These are phyloP conservation scores for Sarcophilus harrisii DNA, from an alignment of 2,797 vertebrate species.

Conservation along the genomic window DNA sequence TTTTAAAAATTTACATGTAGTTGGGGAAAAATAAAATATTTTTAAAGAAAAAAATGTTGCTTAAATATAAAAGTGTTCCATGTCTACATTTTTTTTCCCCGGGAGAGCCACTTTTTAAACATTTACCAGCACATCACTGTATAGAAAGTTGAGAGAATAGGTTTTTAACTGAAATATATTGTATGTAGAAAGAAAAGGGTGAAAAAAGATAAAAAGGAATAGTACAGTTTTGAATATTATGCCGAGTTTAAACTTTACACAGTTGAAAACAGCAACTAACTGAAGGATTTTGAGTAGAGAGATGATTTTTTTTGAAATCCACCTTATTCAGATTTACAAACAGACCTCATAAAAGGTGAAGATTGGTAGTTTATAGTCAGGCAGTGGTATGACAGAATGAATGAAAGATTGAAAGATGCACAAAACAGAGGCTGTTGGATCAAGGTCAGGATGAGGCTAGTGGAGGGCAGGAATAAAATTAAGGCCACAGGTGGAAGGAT, in stretches of 20 bases:
- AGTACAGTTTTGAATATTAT: not conserved
- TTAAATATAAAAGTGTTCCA: not conserved
- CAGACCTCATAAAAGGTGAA: not conserved
- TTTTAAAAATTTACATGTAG: not conserved
- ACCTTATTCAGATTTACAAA: not conserved
- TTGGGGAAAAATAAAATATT: not conserved
- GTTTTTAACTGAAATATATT: not conserved
- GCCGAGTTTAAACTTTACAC: not conserved
- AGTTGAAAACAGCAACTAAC: not conserved
- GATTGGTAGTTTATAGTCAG: not conserved
- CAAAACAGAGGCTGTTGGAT: not conserved
- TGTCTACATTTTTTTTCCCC: not conserved
- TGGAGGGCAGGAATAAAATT: not conserved
- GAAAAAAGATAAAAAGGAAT: not conserved
- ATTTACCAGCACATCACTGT: not conserved
- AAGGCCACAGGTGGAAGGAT: not conserved
- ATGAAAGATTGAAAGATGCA: not conserved
- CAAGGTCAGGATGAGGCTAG: not conserved
- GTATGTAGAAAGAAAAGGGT: not conserved
- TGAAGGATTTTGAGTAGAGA: not conserved
- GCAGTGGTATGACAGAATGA: not conserved
- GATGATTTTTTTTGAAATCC: not conserved
- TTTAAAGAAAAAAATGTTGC: not conserved
- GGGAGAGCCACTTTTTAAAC: not conserved
- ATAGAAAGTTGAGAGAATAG: not conserved